A percentile compares a stretch with the other conserved stretches of the same genome.
phyloP scores from a whole-genome alignment of 2,113 vertebrate species.

The cat (Felis catus) region DNA sequence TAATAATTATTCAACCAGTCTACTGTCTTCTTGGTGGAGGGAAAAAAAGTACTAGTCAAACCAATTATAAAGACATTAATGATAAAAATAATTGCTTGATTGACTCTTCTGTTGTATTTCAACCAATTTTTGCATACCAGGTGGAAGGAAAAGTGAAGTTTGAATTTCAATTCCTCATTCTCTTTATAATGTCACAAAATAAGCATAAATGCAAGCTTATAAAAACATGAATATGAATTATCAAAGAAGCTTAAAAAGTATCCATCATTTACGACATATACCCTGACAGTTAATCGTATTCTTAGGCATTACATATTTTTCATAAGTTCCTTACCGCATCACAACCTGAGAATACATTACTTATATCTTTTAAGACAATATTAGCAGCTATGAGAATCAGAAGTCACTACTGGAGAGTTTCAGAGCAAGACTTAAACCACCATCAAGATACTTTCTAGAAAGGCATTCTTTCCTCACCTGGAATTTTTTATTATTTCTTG shows the following conservation, averaged over 20 bases:
- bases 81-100: background rate
- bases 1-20: background rate
- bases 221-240: background rate
- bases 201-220: background rate
- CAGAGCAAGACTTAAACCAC: background rate
- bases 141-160: background rate
- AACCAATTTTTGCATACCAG: background rate
- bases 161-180: background rate
- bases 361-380: background rate
- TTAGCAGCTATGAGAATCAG: background rate
- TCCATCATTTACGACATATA: background rate
- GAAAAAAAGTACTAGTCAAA: background rate
- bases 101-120: constrained; percentile 20
- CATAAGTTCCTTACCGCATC: background rate
- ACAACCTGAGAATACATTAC: background rate
- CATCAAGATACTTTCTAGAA: background rate
- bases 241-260: background rate
- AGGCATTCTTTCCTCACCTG: background rate
- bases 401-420: background rate
- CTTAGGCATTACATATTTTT: background rate
- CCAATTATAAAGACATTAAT: background rate
- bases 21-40: background rate
- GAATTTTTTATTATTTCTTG: background rate
- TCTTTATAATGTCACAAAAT: background rate
- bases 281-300: background rate